phyloP scores from a whole-genome alignment of 2,797 vertebrate genomes.

The Otolemur crassicaudatus region DNA sequence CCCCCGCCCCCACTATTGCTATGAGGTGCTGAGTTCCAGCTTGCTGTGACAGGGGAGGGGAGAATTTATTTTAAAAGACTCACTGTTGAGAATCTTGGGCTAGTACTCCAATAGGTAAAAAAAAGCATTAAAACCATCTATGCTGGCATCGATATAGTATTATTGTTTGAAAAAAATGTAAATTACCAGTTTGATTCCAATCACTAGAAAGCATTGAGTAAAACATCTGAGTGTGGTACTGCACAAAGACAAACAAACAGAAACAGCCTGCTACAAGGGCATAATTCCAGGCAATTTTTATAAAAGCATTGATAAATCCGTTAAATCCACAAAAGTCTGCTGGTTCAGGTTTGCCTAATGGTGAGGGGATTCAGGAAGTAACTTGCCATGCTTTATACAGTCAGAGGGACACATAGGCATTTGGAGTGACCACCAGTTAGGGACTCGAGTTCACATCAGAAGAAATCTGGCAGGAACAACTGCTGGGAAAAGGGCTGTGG shows the following conservation, averaged over 20 bases:
- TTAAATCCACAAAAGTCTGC: background rate
- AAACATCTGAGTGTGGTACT: background rate
- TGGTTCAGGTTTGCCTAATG: background rate
- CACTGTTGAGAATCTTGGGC: slow-evolving; percentile 17
- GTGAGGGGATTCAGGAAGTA: background rate
- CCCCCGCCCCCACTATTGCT: background rate
- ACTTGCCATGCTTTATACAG: background rate
- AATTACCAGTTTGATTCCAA: background rate
- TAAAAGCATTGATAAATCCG: background rate
- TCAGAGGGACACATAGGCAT: background rate
- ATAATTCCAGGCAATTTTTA: background rate
- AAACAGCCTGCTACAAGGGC: background rate
- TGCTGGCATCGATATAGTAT: background rate
- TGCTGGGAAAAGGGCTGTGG: background rate
- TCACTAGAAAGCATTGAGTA: background rate
- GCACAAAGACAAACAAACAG: background rate
- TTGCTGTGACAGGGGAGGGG: background rate
- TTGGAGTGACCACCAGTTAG: background rate
- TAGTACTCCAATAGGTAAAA: background rate
- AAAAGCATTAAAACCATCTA: background rate
- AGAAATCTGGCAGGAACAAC: slow-evolving; percentile 46
- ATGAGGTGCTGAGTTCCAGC: background rate
- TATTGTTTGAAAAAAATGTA: background rate
- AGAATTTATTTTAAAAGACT: background rate
- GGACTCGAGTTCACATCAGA: slow-evolving; percentile 48